Evolutionary conservation across 2,797 vertebrate species (phyloP), one percentile per base, ranked within the genome.

Genomic region (Garrulus glandarius): DNA sequence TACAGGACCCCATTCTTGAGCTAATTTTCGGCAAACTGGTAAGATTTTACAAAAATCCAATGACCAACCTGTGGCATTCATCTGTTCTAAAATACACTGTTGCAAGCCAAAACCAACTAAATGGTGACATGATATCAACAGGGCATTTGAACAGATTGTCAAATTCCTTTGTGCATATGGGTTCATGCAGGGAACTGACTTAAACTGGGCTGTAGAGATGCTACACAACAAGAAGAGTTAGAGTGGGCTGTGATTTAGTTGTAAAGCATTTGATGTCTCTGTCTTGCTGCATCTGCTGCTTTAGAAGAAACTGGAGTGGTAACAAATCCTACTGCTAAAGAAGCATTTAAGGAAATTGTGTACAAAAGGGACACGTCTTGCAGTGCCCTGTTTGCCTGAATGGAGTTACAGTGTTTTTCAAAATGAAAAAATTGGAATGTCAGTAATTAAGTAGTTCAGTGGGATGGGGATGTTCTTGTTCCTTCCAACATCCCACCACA

Each of bases 121-220:
- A 24, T 36, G 11, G 56, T 89, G 44, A 24, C 41, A 46, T 60
- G 27, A 5, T 91, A 68, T 72, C 22, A 18, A 46, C 19, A 49
- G 86, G 78, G 30, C 64, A 69, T 32, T 69, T 84, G 56, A 77
- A 63, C 59, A 95, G 95, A 74, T 82, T 67, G 65, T 72, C 64
- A 50, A 70, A 85, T 57, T 89, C 72, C 37, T 64, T 87, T 80
- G 21, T 44, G 34, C 2, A 0, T 84, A 37, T 60, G 75, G 26
- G 53, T 90, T 81, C 61, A 3, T 43, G 56, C 60, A 70, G 44
- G 41, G 24, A 49, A 30, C 50, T 53, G 9, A 37, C 44, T 83
- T 69, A 41, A 89, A 44, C 56, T 67, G 76, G 63, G 37, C 60
- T 87, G 34, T 83, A 60, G 77, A 77, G 87, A 63, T 46, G 18